Evolutionary conservation across 2,888 invertebrate species (phyloP).

Genomic region (Melanostoma mellinum): DNA sequence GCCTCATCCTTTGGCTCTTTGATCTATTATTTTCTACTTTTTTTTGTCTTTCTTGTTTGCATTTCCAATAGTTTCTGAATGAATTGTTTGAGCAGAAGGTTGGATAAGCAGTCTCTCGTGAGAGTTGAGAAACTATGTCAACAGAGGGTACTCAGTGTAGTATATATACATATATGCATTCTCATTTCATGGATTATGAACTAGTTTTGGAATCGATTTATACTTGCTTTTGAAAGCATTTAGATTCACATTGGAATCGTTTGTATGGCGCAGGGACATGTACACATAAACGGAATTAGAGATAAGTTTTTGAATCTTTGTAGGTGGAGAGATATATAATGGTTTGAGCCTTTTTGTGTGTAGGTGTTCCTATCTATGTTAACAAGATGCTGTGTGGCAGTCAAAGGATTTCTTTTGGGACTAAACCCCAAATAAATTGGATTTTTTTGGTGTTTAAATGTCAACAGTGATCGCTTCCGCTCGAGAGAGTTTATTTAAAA

Average conservation of each 20-base stretch:
- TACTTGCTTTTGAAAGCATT: neutral
- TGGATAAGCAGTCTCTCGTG: slow-evolving; percentile 16
- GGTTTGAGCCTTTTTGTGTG: too few species aligned
- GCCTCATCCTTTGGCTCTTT: slow-evolving; percentile 43
- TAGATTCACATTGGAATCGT: neutral
- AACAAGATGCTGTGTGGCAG: too few species aligned
- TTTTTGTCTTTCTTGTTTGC: neutral
- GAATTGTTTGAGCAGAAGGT: slow-evolving; percentile 35
- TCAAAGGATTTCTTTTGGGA: too few species aligned
- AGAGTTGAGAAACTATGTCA: slow-evolving; percentile 38
- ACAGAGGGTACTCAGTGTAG: slow-evolving; percentile 4
- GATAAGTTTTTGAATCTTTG: too few species aligned
- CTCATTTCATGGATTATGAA: slow-evolving; percentile 32
- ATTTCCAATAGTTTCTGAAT: slow-evolving; percentile 34
- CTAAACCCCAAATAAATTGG: too few species aligned
- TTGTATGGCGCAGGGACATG: too few species aligned
- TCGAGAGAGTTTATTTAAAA: too few species aligned
- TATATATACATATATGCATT: slow-evolving; percentile 15
- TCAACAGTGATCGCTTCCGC: too few species aligned
- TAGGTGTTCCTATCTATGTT: too few species aligned
- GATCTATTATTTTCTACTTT: slow-evolving; percentile 5
- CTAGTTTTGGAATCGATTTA: slow-evolving; percentile 29
- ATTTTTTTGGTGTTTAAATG: too few species aligned
- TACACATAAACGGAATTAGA: too few species aligned
- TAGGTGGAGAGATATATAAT: too few species aligned